Base-by-base conservation (phyloP, 2,888 invertebrate genomes). In the Drosophila barbarae region DNA sequence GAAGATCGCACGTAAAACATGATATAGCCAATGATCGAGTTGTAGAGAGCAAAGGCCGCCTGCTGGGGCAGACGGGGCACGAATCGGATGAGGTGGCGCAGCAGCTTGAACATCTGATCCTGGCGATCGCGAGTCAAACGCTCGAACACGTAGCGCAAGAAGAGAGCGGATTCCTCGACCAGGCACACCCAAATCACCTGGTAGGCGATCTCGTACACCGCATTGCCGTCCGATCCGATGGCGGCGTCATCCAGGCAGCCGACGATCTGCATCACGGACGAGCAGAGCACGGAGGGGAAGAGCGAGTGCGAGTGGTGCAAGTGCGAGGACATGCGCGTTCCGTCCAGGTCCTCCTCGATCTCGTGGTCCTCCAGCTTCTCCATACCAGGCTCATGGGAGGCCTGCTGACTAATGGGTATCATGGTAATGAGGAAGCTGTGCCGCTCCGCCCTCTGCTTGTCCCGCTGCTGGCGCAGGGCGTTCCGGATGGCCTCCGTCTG, bases 1-100 rank as follows among this genome's bases (percentile, higher is more conserved):
- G 99, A 98, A 12, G 97, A 95, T 56, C 99, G 91, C 3, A 99
- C 98, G 86, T 99, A 99, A 90, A 98, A 99, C 99, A 99, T 99
- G 4, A 99, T 96, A 87, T 98, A 99, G 2, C 99, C 99, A 77
- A 99, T 99, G 80, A 99, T 95, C 85, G 99, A 99, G 91, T 99
- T 99, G 89, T 99, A 98, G 1, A 99, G 90, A 1, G 98, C 97
- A 90, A 98, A 99, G 0, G 99, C 99, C 0, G 99, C 98, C 89
- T 99, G 99, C 75, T 97, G 96, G 0, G 99, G 98, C 64, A 99
- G 90, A 46, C 96, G 94, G 1, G 97, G 96, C 49, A 98, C 95
- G 87, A 98, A 97, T 60, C 98, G 92, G 69, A 99, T 96, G 53
- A 99, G 91, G 86, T 98, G 97, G 1, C 99, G 92, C 15, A 99